Conservation (phyloP, 1,140 invertebrate species). For the Plutomurus gul region DNA sequence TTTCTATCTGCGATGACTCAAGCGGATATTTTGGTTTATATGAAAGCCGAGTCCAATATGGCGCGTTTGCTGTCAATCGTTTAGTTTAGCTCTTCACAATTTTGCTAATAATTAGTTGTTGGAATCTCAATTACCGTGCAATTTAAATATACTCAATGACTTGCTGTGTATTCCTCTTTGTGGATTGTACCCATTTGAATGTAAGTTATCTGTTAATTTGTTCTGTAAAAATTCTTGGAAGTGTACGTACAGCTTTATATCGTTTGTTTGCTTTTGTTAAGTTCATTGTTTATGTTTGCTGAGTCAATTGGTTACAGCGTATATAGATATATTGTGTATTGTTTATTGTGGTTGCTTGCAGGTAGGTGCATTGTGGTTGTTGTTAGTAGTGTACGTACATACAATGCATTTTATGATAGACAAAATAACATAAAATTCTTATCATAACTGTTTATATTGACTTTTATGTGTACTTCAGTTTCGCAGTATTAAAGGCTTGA, state of each 20-base stretch:
- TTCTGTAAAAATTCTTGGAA: background rate
- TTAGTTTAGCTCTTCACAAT: conserved; percentile 1
- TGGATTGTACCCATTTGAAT: conserved; percentile 15
- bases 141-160: conserved; percentile 4
- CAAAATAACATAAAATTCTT: too few species aligned
- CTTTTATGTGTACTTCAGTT: too few species aligned
- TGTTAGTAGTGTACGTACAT: too few species aligned
- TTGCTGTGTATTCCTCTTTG: background rate
- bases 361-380: too few species aligned
- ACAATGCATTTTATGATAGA: too few species aligned
- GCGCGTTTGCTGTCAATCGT: conserved; percentile 35
- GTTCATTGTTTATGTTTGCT: background rate
- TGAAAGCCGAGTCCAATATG: conserved; percentile 39
- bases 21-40: conserved; percentile 4
- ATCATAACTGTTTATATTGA: too few species aligned
- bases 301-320: too few species aligned
- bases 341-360: too few species aligned
- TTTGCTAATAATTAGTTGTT: background rate
- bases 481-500: too few species aligned
- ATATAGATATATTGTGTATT: too few species aligned
- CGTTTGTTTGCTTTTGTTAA: background rate
- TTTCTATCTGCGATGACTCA: conserved; percentile 2
- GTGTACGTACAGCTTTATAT: background rate
- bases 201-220: conserved; percentile 4
- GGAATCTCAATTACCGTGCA: conserved; percentile 3